phyloP scores from a whole-genome alignment of 2,113 vertebrate species.

The Syngnathus floridae region DNA sequence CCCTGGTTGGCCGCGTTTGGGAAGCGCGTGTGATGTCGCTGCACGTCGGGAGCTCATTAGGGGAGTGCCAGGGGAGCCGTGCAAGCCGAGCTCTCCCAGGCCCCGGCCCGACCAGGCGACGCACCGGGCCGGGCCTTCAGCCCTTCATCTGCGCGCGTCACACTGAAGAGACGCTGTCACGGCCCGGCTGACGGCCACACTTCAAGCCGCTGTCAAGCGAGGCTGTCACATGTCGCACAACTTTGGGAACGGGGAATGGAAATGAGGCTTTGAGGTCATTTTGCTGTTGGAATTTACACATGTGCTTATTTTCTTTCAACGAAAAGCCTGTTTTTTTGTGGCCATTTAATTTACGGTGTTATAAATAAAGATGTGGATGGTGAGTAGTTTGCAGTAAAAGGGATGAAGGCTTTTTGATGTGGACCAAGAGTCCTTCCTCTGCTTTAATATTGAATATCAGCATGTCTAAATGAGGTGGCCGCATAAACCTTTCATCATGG shows the following conservation, averaged over 20 bases:
- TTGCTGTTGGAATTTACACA: neutral
- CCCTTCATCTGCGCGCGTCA: slow-evolving; percentile 52
- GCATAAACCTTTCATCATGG: slow-evolving; percentile 22
- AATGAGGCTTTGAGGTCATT: slow-evolving; percentile 6
- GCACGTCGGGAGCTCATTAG: slow-evolving; percentile 63
- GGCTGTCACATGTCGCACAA: slow-evolving; percentile 2
- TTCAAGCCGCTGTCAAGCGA: slow-evolving; percentile 25
- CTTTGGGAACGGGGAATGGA: neutral
- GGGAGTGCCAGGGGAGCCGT: slow-evolving; percentile 46
- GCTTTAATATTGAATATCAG: slow-evolving; percentile 6
- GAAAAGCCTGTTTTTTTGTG: neutral
- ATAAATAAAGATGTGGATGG: slow-evolving; percentile 6
- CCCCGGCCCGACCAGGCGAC: slow-evolving; percentile 9
- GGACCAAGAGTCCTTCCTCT: slow-evolving; percentile 7
- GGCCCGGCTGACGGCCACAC: slow-evolving; percentile 27
- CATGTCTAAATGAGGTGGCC: slow-evolving; percentile 18
- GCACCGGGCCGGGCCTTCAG: slow-evolving; percentile 50
- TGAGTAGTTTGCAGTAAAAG: neutral
- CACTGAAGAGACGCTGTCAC: slow-evolving; percentile 37
- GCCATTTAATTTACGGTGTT: slow-evolving; percentile 6
- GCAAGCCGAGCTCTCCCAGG: slow-evolving; percentile 38
- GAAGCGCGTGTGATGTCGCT: slow-evolving; percentile 39
- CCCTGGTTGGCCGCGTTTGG: slow-evolving; percentile 5
- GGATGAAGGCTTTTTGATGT: slow-evolving; percentile 13
- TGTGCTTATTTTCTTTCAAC: neutral